Conservation (phyloP, 2,888 invertebrate species). For the Amphipyra tragopoginis region DNA sequence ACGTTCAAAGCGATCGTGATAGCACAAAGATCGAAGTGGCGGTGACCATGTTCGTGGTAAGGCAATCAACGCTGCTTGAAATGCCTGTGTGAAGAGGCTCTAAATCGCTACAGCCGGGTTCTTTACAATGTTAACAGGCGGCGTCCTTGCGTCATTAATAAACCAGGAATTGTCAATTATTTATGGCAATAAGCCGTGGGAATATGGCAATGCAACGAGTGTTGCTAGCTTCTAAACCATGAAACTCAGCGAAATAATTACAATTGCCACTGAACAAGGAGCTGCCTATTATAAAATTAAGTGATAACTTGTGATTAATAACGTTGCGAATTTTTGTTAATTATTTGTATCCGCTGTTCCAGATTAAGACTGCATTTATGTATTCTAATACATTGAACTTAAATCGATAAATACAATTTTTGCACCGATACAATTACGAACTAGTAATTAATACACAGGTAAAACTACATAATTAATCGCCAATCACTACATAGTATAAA, state of each 20-base stretch:
- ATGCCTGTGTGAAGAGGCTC: not conserved
- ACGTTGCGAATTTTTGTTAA: too few species aligned
- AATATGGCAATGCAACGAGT: constrained; percentile 12
- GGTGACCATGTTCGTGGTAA: not conserved
- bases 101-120: constrained; percentile 1
- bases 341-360: too few species aligned
- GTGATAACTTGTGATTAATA: too few species aligned
- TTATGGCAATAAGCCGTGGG: constrained; percentile 9
- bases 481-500: too few species aligned
- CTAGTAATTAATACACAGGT: not conserved
- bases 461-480: constrained; percentile 19
- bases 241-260: not conserved
- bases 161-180: constrained; percentile 29
- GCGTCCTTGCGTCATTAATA: constrained; percentile 29
- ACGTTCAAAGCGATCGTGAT: not conserved
- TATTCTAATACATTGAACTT: too few species aligned
- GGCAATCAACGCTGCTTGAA: not conserved
- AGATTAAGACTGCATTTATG: too few species aligned
- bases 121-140: constrained; percentile 14
- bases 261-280: not conserved
- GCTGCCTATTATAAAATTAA: too few species aligned
- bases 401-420: too few species aligned
- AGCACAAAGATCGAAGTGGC: not conserved
- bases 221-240: not conserved
- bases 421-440: too few species aligned